A percentile compares a stretch with the other conserved stretches of the same genome.
Evolutionary conservation across 2,113 vertebrate species (phyloP).

Genomic region (Pachypanchax playfairii): DNA sequence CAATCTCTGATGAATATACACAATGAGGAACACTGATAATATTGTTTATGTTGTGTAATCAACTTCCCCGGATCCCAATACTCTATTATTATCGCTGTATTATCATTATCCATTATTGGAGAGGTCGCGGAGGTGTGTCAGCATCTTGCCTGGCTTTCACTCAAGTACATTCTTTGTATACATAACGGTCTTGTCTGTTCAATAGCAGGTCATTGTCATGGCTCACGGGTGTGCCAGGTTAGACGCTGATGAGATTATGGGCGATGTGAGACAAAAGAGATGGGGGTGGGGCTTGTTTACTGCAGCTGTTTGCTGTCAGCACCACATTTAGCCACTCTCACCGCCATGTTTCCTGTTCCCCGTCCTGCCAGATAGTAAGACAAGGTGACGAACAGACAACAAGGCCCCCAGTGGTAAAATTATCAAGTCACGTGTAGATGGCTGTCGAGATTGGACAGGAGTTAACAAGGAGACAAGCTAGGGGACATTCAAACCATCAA

Average conservation of each 20-base stretch:
- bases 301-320: conserved; percentile 75
- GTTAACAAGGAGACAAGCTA: conserved; percentile 80
- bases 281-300: conserved; percentile 76
- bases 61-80: conserved; percentile 8
- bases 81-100: conserved; percentile 23
- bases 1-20: conserved; percentile 26
- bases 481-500: conserved; percentile 78
- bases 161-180: conserved; percentile 53
- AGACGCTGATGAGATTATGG: conserved; percentile 68
- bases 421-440: conserved; percentile 57
- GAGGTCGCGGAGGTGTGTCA: conserved; percentile 37
- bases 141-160: conserved; percentile 38
- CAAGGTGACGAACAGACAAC: conserved; percentile 73
- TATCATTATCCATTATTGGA: conserved; percentile 31
- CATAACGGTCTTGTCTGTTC: conserved; percentile 66
- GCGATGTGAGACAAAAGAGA: conserved; percentile 58
- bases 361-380: conserved; percentile 63
- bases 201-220: conserved; percentile 77
- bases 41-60: conserved; percentile 26
- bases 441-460: conserved; percentile 64
- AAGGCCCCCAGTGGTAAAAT: conserved; percentile 64
- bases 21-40: conserved; percentile 13
- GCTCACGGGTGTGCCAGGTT: conserved; percentile 74
- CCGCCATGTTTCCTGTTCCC: conserved; percentile 42
- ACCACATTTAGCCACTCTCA: conserved; percentile 64